phyloP scores from a whole-genome alignment of 2,888 invertebrate species.

The Apotomis turbidana region DNA sequence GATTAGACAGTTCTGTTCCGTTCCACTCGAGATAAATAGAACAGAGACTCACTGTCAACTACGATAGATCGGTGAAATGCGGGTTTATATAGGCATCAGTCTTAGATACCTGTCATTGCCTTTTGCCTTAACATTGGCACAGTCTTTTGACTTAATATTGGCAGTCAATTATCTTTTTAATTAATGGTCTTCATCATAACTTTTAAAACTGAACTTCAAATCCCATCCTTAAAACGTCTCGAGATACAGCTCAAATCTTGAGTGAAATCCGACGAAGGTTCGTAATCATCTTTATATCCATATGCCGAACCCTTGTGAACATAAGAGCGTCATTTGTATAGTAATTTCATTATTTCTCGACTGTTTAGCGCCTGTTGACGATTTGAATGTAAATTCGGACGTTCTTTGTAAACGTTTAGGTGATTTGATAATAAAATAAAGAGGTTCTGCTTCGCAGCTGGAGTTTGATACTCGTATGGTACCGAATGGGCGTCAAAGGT shows the following conservation, averaged over 20 bases:
- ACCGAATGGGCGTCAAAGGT: neutral
- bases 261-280: neutral
- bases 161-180: no score
- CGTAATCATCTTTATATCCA: constrained; percentile 3
- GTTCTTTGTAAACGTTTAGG: constrained; percentile 10
- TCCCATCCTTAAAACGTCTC: neutral
- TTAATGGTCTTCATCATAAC: no score
- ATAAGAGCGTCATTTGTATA: constrained; percentile 13
- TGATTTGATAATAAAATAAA: constrained; percentile 7
- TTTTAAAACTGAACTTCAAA: neutral
- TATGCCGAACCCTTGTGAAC: constrained; percentile 8
- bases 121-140: no score
- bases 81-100: no score
- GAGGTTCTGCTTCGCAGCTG: neutral
- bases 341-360: constrained; percentile 30
- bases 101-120: no score
- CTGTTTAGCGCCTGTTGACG: constrained; percentile 19
- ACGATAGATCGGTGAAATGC: no score
- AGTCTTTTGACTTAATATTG: no score
- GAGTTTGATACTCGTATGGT: neutral
- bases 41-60: no score
- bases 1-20: no score
- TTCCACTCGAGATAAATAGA: no score
- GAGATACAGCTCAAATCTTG: neutral
- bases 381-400: constrained; percentile 25